Evolutionary conservation across 2,113 vertebrate genomes (phyloP), one percentile per base, ranked within the genome.

Genomic region (Hassar affinis): DNA sequence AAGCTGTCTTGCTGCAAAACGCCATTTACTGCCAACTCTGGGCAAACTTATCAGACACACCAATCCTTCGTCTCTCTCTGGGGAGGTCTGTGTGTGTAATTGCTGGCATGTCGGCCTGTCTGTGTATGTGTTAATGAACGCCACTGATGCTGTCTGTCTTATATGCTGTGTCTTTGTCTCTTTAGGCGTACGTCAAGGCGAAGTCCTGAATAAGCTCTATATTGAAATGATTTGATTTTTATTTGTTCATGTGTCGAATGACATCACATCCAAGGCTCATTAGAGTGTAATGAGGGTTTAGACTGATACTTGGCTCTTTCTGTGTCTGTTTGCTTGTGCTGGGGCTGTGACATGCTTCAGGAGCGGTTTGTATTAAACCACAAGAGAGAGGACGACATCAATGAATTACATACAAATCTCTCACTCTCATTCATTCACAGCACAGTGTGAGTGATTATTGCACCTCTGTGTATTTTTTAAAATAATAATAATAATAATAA

Each of bases 211-310:
- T n/a, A 61, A 15, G 27, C 59, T 1, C 54, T 38, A 35, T 71
- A 49, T n/a, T 72, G 33, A 81, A 56, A 57, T 18, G 20, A 49
- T 49, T 47, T 0, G 0, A n/a, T 54, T 54, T 30, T 30, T 57
- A 42, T 56, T 14, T 66, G 35, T 78, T 45, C n/a, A 68, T 5
- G 12, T 51, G 42, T 77, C 45, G n/a, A 22, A n/a, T 66, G 49
- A 57, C 69, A 49, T 22, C 35, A 17, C 11, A 76, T 81, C 71
- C 79, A 69, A 38, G 69, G 10, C 71, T 77, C 62, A 81, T 76
- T 81, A 81, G 27, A 56, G 42, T 12, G 57, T 79, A 82, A 82
- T 85, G 74, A 85, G 64, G n/a, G 78, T 82, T 49, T 35, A 20
- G 3, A 22, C 45, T 2, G 30, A 49, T 74, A 78, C 22, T n/a